These are phyloP conservation scores for Lottia gigantea DNA, from an alignment of 2,888 invertebrate species.

Conservation along the genomic window DNA sequence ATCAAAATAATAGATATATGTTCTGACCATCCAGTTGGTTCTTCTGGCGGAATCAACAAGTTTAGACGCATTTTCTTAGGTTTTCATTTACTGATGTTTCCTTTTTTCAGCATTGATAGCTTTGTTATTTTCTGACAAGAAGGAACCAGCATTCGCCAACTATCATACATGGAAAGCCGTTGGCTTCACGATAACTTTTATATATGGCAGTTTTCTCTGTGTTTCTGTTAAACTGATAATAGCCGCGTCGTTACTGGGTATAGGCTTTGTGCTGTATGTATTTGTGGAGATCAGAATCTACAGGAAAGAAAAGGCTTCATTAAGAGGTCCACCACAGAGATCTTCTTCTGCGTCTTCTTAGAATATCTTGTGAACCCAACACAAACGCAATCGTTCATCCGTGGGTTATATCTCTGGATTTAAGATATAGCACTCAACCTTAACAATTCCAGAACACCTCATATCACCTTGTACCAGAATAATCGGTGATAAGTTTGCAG, in stretches of 20 bases:
- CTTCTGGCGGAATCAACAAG: too few relatives aligned
- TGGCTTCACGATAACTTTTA: slow-evolving; percentile 48
- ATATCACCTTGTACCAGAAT: too few relatives aligned
- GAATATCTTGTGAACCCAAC: too few relatives aligned
- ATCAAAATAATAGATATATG: too few relatives aligned
- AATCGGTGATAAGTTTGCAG: too few relatives aligned
- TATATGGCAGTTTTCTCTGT: slow-evolving; percentile 47
- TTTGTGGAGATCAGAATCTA: slow-evolving; percentile 30
- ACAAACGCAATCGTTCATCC: too few relatives aligned
- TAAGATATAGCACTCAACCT: too few relatives aligned
- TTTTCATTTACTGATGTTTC: neutral
- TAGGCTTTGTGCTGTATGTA: slow-evolving; percentile 33
- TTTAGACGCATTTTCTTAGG: too few relatives aligned
- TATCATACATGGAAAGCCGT: slow-evolving; percentile 51
- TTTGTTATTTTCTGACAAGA: slow-evolving; percentile 43
- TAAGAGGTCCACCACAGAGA: neutral
- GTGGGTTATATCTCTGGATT: too few relatives aligned
- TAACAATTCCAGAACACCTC: too few relatives aligned
- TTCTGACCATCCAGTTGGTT: too few relatives aligned
- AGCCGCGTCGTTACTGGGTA: slow-evolving; percentile 32
- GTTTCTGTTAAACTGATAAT: slow-evolving; percentile 48
- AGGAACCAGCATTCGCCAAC: slow-evolving; percentile 50
- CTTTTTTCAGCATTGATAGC: slow-evolving; percentile 48
- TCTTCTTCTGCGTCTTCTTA: too few relatives aligned
- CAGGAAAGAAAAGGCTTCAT: neutral